phyloP scores from a whole-genome alignment of 2,888 invertebrate species.

The Amblyteles armatorius region DNA sequence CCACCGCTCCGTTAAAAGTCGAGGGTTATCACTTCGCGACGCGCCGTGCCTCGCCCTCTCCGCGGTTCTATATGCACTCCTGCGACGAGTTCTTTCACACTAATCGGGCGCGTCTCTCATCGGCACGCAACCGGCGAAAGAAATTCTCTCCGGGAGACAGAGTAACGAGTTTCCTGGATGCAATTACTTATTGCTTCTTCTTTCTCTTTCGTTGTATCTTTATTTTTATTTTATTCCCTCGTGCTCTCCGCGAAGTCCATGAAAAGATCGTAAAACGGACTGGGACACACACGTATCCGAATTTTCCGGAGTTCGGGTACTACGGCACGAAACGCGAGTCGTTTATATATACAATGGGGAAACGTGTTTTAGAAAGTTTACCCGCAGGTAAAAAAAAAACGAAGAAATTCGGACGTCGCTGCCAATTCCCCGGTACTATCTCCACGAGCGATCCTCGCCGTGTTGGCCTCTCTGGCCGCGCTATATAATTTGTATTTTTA shows the following conservation, averaged over 20 bases:
- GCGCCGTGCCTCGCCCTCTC: constrained; percentile 20
- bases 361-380: constrained; percentile 67
- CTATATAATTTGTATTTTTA: constrained; percentile 66
- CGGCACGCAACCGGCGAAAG: constrained; percentile 50
- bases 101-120: constrained; percentile 44
- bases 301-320: constrained; percentile 26
- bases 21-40: constrained; percentile 49
- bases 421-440: constrained; percentile 47
- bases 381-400: constrained; percentile 56
- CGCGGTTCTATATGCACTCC: constrained; percentile 53
- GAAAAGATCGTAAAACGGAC: constrained; percentile 41
- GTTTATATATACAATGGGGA: constrained; percentile 25
- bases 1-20: constrained; percentile 37
- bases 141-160: constrained; percentile 30
- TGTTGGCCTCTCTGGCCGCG: background rate
- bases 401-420: constrained; percentile 59
- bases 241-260: constrained; percentile 16
- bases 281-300: constrained; percentile 6
- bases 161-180: constrained; percentile 43
- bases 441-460: constrained; percentile 45
- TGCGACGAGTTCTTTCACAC: constrained; percentile 62
- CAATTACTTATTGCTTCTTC: constrained; percentile 43
- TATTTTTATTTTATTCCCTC: background rate
- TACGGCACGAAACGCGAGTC: background rate
- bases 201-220: background rate